Conservation (phyloP, 1,140 invertebrate species). For the Drosophila navojoa region DNA sequence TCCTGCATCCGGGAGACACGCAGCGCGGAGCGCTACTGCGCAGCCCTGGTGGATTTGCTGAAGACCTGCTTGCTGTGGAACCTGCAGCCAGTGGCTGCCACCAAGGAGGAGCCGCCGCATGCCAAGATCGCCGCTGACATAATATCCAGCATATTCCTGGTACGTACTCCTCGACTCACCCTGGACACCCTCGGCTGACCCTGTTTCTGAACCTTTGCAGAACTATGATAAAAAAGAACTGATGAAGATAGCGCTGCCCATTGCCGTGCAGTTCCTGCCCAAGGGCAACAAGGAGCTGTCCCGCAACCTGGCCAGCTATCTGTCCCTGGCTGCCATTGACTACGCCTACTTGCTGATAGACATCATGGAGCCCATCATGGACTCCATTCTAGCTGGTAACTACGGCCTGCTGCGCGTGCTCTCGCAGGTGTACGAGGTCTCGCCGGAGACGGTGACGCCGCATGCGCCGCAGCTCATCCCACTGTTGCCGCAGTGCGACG, state of each 20-base stretch:
- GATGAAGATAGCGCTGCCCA: slow-evolving; percentile 94
- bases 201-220: slow-evolving; percentile 25
- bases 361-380: slow-evolving; percentile 94
- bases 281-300: slow-evolving; percentile 95
- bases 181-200: not conserved
- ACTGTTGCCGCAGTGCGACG: slow-evolving; percentile 91
- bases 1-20: slow-evolving; percentile 95
- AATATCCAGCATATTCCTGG: slow-evolving; percentile 96
- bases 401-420: slow-evolving; percentile 93
- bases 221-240: slow-evolving; percentile 94
- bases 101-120: slow-evolving; percentile 95
- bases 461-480: slow-evolving; percentile 92
- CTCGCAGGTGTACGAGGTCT: slow-evolving; percentile 94
- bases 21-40: slow-evolving; percentile 93
- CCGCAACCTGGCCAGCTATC: slow-evolving; percentile 94
- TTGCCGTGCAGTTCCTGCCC: slow-evolving; percentile 95
- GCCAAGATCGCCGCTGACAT: slow-evolving; percentile 97
- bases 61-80: slow-evolving; percentile 95
- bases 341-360: slow-evolving; percentile 92
- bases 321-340: slow-evolving; percentile 96
- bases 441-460: slow-evolving; percentile 92
- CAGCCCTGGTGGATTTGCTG: slow-evolving; percentile 91
- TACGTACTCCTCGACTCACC: slow-evolving; percentile 84
- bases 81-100: slow-evolving; percentile 89
- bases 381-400: slow-evolving; percentile 93